Conservation (phyloP, 2,113 vertebrate genomes). For the Haliaeetus leucogaster region DNA sequence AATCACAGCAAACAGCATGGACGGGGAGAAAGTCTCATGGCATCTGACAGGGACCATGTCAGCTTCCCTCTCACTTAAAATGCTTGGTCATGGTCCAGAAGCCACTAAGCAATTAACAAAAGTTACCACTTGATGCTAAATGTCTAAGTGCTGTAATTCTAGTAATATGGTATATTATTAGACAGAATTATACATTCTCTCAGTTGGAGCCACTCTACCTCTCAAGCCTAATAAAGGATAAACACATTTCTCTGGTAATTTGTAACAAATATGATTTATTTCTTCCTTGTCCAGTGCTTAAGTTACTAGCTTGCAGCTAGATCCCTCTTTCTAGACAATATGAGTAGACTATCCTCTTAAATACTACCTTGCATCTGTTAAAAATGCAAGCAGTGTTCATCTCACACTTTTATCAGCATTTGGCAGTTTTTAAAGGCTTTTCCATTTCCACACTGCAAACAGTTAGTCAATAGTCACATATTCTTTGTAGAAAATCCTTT, state of each 20-base stretch:
- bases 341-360: not conserved
- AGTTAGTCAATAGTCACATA: not conserved
- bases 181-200: not conserved
- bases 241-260: not conserved
- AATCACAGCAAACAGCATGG: not conserved
- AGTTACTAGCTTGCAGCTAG: not conserved
- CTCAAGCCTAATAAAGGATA: not conserved
- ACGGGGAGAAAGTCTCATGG: not conserved
- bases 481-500: not conserved
- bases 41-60: not conserved
- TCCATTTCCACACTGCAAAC: not conserved
- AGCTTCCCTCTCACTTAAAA: not conserved
- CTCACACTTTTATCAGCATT: fast-evolving
- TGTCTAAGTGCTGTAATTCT: not conserved
- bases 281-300: not conserved
- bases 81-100: not conserved
- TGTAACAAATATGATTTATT: not conserved
- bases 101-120: not conserved
- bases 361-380: not conserved
- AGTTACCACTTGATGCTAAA: not conserved
- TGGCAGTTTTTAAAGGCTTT: not conserved
- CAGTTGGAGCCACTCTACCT: not conserved
- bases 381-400: not conserved
- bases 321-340: not conserved
- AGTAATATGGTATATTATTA: not conserved